Conservation (phyloP, 2,888 invertebrate genomes). For the Dorcus hopei region DNA sequence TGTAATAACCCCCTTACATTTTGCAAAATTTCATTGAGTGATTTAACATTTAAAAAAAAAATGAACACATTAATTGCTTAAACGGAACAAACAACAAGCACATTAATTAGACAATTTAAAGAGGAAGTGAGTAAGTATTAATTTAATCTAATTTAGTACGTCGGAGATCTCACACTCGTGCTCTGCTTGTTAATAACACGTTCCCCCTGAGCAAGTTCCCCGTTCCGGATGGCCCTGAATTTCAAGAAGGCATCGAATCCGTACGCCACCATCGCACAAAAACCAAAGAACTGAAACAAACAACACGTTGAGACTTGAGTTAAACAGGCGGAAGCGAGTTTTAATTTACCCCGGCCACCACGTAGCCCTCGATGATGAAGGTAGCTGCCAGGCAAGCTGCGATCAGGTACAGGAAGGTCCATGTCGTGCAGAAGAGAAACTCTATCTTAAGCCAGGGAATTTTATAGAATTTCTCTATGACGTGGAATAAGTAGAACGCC, state of each 20-base stretch:
- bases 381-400: slow-evolving; percentile 70
- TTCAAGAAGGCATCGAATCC: slow-evolving; percentile 78
- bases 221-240: slow-evolving; percentile 62
- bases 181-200: slow-evolving; percentile 64
- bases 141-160: slow-evolving; percentile 41
- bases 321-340: not conserved
- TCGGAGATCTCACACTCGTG: slow-evolving; percentile 52
- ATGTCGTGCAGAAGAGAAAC: slow-evolving; percentile 69
- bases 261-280: slow-evolving; percentile 75
- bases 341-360: slow-evolving; percentile 71
- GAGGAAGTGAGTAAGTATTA: not conserved
- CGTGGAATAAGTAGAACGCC: slow-evolving; percentile 78
- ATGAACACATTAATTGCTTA: not conserved
- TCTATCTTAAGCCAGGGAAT: slow-evolving; percentile 87
- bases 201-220: slow-evolving; percentile 72
- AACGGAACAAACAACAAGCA: slow-evolving; percentile 3
- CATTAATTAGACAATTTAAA: not conserved
- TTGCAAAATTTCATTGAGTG: not conserved
- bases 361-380: slow-evolving; percentile 57
- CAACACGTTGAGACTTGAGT: not conserved
- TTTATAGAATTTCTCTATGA: slow-evolving; percentile 79
- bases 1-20: too few relatives aligned
- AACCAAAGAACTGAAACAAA: slow-evolving; percentile 78
- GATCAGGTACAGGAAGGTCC: slow-evolving; percentile 73
- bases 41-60: not conserved